Percentiles rank a stretch among this genome's conserved stretches.
Evolutionary conservation across 2,797 vertebrate genomes (phyloP).

Genomic region (Falco berigora): DNA sequence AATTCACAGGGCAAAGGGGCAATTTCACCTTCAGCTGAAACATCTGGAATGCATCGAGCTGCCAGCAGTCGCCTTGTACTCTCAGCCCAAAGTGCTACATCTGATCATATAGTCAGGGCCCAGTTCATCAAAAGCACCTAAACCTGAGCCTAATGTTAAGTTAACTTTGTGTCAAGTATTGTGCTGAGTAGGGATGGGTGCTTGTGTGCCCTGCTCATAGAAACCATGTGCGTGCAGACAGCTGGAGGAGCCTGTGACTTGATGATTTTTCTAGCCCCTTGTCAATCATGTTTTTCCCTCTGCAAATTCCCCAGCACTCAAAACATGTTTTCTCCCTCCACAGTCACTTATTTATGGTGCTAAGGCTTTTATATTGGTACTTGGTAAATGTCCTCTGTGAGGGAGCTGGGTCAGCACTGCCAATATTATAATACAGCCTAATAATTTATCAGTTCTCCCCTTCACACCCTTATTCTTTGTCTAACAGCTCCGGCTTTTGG

Average conservation of each 20-base stretch:
- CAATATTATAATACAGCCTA: conserved; percentile 51
- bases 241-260: neutral
- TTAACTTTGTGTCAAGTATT: neutral
- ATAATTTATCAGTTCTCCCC: conserved; percentile 62
- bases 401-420: conserved; percentile 34
- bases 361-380: neutral
- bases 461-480: conserved; percentile 50
- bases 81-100: conserved; percentile 1
- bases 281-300: conserved; percentile 33
- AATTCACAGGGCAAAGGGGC: neutral
- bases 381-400: conserved; percentile 17
- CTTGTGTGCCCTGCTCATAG: neutral
- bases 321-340: neutral
- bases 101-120: neutral
- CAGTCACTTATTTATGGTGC: neutral
- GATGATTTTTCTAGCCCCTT: neutral
- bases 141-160: conserved; percentile 1
- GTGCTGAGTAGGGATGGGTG: neutral
- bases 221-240: neutral
- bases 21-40: neutral
- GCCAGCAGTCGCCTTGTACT: neutral
- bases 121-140: neutral
- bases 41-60: conserved; percentile 12
- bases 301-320: conserved; percentile 6
- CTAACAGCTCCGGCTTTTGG: conserved; percentile 41